These are phyloP conservation scores for Eubucco bourcierii DNA, from an alignment of 2,113 vertebrate species.

Conservation along the genomic window DNA sequence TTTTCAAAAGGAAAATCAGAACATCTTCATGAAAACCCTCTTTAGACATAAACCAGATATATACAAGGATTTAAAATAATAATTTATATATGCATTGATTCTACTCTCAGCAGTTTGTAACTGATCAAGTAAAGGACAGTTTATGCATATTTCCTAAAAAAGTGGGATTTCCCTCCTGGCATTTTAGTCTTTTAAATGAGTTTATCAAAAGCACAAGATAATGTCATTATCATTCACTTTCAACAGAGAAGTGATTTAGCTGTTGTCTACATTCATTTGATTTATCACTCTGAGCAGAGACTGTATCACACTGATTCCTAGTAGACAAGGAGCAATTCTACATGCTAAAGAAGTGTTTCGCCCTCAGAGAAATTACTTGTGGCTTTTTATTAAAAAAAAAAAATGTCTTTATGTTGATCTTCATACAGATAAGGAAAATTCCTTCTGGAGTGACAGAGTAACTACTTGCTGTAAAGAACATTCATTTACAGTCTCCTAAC, in stretches of 20 bases:
- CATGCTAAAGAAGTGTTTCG: not conserved
- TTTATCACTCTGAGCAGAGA: constrained; percentile 22
- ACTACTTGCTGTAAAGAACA: not conserved
- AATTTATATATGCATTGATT: not conserved
- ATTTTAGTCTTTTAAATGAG: constrained; percentile 16
- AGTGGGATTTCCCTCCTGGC: not conserved
- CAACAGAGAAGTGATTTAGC: not conserved
- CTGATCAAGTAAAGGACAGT: not conserved
- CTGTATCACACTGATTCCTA: not conserved
- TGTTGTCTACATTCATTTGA: constrained; percentile 18
- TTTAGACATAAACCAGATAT: not conserved
- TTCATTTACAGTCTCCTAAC: not conserved
- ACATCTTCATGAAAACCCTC: not conserved
- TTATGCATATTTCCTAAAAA: not conserved
- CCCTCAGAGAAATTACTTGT: not conserved
- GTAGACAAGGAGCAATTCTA: not conserved
- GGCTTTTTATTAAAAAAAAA: not conserved
- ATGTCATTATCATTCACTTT: constrained; percentile 38
- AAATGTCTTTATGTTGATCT: not conserved
- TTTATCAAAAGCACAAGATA: constrained; percentile 32
- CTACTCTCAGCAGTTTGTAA: not conserved
- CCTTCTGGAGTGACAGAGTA: not conserved
- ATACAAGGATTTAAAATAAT: not conserved
- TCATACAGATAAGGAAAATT: not conserved
- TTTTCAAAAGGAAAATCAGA: not conserved